phyloP scores from a whole-genome alignment of 2,797 vertebrate species.

The Tragopan temminckii region DNA sequence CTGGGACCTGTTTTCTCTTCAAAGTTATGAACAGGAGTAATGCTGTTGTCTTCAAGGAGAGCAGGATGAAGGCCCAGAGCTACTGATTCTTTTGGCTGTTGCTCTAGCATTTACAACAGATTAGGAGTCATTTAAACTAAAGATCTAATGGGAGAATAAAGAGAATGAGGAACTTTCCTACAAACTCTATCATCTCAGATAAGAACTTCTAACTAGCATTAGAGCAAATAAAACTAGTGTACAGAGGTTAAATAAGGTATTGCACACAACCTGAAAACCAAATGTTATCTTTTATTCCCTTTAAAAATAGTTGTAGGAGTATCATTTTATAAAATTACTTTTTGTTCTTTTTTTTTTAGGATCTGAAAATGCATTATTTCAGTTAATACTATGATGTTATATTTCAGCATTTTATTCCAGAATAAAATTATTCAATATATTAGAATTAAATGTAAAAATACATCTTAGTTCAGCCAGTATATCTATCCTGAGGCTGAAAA shows the following conservation, averaged over 20 bases:
- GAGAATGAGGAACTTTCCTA: not conserved
- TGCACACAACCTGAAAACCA: not conserved
- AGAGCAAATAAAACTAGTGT: not conserved
- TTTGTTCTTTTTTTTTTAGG: not conserved
- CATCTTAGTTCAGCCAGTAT: not conserved
- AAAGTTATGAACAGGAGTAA: not conserved
- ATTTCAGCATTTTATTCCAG: not conserved
- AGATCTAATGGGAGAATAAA: not conserved
- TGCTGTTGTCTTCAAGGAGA: slow-evolving; percentile 29
- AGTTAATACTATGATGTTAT: not conserved
- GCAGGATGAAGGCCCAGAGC: slow-evolving; percentile 8
- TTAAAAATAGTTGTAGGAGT: not conserved
- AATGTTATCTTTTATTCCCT: not conserved
- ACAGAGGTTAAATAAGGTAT: not conserved
- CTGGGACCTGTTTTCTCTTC: not conserved
- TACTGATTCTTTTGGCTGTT: slow-evolving; percentile 72
- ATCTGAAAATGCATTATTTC: not conserved
- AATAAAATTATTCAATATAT: not conserved
- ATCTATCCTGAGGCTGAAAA: not conserved
- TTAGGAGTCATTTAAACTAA: slow-evolving; percentile 14
- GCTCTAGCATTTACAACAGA: slow-evolving; percentile 43
- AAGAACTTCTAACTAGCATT: not conserved
- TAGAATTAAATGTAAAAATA: not conserved
- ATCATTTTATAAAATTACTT: not conserved
- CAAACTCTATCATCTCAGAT: not conserved